These are phyloP conservation scores for Trichechus manatus DNA, from an alignment of 2,113 vertebrate species.

Conservation along the genomic window DNA sequence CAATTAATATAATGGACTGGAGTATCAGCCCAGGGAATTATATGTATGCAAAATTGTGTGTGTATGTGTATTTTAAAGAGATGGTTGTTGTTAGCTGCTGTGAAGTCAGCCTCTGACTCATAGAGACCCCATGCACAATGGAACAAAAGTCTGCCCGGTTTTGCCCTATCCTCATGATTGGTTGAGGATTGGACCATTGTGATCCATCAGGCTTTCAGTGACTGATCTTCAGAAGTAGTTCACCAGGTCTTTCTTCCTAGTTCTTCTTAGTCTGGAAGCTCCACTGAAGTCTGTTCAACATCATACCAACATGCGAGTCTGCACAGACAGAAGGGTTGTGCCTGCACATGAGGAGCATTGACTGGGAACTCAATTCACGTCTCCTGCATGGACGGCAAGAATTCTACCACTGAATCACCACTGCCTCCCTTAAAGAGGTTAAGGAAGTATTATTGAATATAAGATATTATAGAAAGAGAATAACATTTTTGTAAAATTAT, in stretches of 20 bases:
- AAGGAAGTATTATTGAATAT: not conserved
- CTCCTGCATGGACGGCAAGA: not conserved
- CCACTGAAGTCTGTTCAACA: not conserved
- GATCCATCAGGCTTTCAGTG: not conserved
- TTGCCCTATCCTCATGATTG: not conserved
- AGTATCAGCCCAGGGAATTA: not conserved
- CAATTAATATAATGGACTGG: not conserved
- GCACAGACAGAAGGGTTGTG: not conserved
- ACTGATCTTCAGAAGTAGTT: not conserved
- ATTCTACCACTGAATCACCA: not conserved
- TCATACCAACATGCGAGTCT: not conserved
- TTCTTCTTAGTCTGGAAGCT: not conserved
- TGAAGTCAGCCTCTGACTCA: not conserved
- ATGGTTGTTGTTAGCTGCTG: not conserved
- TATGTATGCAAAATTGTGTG: not conserved
- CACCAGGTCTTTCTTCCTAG: not conserved
- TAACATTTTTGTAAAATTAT: conserved; percentile 18
- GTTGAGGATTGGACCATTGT: not conserved
- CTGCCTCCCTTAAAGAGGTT: not conserved
- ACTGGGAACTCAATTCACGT: not conserved
- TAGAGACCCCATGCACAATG: not conserved
- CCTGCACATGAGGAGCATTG: not conserved
- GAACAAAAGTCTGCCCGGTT: not conserved
- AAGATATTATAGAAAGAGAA: not conserved
- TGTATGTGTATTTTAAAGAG: not conserved